Percentiles rank a stretch among this genome's conserved stretches.
These are phyloP conservation scores for Anguilla japonica DNA, from an alignment of 2,113 vertebrate species.

Conservation along the genomic window DNA sequence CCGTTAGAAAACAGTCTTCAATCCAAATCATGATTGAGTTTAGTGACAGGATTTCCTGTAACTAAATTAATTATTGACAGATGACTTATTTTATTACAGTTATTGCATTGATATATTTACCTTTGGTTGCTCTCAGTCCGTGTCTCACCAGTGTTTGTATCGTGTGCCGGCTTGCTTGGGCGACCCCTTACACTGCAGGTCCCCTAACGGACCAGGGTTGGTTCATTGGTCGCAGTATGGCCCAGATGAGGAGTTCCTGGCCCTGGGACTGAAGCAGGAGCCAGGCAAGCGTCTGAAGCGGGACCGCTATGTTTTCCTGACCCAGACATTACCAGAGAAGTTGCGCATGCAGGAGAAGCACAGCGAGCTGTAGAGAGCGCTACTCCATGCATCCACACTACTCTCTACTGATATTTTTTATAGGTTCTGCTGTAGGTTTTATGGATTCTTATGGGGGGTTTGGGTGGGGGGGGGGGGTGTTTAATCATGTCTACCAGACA, in stretches of 20 bases:
- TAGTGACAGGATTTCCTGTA: not conserved
- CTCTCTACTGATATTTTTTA: not conserved
- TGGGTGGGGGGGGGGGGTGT: too few relatives aligned
- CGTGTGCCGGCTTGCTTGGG: not conserved
- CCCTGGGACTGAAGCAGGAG: constrained; percentile 54
- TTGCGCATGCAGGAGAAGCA: constrained; percentile 37
- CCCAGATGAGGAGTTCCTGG: constrained; percentile 52
- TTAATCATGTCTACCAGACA: not conserved
- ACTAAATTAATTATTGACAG: too few relatives aligned
- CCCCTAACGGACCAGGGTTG: constrained; percentile 64
- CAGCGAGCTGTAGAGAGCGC: constrained; percentile 53
- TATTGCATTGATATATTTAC: too few relatives aligned
- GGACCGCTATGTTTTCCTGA: constrained; percentile 56
- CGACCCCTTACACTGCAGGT: constrained; percentile 41
- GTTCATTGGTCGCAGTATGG: constrained; percentile 65
- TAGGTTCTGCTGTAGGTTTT: not conserved
- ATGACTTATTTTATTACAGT: too few relatives aligned
- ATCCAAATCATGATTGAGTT: not conserved
- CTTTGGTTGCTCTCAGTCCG: too few relatives aligned
- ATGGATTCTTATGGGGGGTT: too few relatives aligned
- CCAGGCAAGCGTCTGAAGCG: constrained; percentile 52
- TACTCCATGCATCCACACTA: not conserved
- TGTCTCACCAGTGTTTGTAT: not conserved
- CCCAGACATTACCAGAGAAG: constrained; percentile 60
- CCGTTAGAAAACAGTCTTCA: not conserved